Evolutionary conservation across 2,797 vertebrate genomes (phyloP), one percentile per base, ranked within the genome.

Genomic region (Xenopus petersii): DNA sequence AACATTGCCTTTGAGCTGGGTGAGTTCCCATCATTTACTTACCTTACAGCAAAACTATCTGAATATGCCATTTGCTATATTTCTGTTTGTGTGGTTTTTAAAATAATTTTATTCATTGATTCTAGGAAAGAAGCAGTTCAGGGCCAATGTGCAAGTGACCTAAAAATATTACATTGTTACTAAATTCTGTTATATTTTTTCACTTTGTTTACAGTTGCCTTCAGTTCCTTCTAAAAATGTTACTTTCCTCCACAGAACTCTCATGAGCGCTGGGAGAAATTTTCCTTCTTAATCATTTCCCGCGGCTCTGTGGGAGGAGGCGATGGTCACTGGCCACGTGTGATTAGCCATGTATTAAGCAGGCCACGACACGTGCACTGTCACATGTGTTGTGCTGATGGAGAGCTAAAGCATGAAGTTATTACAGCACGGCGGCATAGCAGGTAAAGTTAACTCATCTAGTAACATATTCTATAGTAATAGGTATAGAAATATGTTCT

Each of bases 321-420:
- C 17, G 64, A 59, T 21, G 13, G 26, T 12, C 81, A 84, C 54
- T 95, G 94, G 94, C 89, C 87, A 24, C 81, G 94, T 55, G 79
- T 96, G 49, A 86, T 89, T 0, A 88, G 87, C 10, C 92, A 92
- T 1, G 89, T 94, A 46, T 85, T 84, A 24, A 75, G 85, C 67
- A 85, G 92, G 67, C 75, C 90, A 0, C 87, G 91, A 69, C 94
- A 95, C 1, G 88, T 94, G 24, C 94, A 95, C 75, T 95, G 94
- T 81, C 88, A 87, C 12, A 67, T 89, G 74, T 96, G 95, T 81
- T 86, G 88, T 80, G 60, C 90, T 0, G 85, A 91, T 0, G 94
- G 94, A 73, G 84, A 84, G 0, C 80, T 92, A 59, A 85, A 90
- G 17, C 92, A 93, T 61, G 15, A 87, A 10, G 87, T 94, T 70